A percentile compares a stretch with the other conserved stretches of the same genome.
phyloP scores from a whole-genome alignment of 2,888 invertebrate species.

The Anoplius nigerrimus region DNA sequence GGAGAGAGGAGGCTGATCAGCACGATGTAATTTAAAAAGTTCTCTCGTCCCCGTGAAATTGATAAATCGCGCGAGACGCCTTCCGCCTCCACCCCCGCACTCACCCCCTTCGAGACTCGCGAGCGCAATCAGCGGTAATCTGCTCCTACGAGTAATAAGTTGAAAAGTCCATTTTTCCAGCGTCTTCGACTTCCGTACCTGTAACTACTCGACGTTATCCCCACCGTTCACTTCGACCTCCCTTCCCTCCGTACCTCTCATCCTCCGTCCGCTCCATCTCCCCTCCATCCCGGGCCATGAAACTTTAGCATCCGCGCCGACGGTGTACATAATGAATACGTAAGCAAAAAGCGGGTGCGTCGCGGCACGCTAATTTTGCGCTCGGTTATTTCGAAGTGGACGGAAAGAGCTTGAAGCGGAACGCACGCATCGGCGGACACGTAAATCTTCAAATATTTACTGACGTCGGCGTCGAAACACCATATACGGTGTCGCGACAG shows the following conservation, averaged over 20 bases:
- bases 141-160: constrained; percentile 61
- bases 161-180: constrained; percentile 59
- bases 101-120: constrained; percentile 25
- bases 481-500: too few relatives aligned
- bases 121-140: constrained; percentile 61
- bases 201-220: constrained; percentile 8
- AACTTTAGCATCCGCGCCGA: too few relatives aligned
- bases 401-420: too few relatives aligned
- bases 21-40: constrained; percentile 70
- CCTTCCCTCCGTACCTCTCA: neutral
- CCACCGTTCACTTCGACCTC: neutral
- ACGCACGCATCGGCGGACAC: too few relatives aligned
- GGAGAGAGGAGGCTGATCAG: constrained; percentile 59
- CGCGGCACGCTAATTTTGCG: too few relatives aligned
- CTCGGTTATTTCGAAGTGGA: too few relatives aligned
- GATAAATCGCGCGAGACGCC: constrained; percentile 64
- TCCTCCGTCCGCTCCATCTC: neutral
- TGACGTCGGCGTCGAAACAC: too few relatives aligned
- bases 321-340: too few relatives aligned
- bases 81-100: constrained; percentile 21
- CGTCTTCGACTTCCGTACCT: constrained; percentile 29
- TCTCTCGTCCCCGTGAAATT: constrained; percentile 65
- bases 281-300: neutral
- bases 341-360: too few relatives aligned
- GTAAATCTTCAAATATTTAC: too few relatives aligned